phyloP scores from a whole-genome alignment of 2,113 vertebrate genomes.

The Lepisosteus osseus region DNA sequence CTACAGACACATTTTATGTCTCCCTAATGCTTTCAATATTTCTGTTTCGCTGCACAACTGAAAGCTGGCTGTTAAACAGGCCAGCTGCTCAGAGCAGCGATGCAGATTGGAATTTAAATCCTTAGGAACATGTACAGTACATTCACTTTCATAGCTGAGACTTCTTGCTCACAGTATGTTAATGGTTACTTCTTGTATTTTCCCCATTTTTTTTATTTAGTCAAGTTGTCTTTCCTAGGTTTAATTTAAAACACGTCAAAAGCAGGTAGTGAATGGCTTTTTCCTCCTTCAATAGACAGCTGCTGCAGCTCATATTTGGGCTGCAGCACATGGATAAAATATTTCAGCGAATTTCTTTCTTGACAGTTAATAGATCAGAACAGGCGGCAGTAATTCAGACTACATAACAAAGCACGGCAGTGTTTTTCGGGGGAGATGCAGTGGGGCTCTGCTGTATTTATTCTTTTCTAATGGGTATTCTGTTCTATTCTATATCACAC shows the following conservation, averaged over 20 bases:
- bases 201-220: neutral
- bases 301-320: conserved; percentile 42
- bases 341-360: conserved; percentile 51
- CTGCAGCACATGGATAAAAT: conserved; percentile 43
- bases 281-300: conserved; percentile 44
- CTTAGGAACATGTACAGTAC: no score
- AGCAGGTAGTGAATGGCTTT: conserved; percentile 24
- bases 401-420: conserved; percentile 47
- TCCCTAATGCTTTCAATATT: no score
- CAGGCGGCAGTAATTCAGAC: conserved; percentile 39
- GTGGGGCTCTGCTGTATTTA: conserved; percentile 32
- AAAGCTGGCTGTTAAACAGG: no score
- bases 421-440: conserved; percentile 46
- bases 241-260: conserved; percentile 37
- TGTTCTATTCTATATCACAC: neutral
- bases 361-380: conserved; percentile 58
- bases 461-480: conserved; percentile 31
- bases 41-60: no score
- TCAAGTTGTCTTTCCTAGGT: conserved; percentile 24
- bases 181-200: neutral
- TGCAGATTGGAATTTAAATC: no score
- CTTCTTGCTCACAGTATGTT: no score
- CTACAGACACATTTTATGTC: no score
- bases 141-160: no score
- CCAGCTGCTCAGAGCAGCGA: no score